phyloP scores from a whole-genome alignment of 2,113 vertebrate species.

The Bubo blakistoni region DNA sequence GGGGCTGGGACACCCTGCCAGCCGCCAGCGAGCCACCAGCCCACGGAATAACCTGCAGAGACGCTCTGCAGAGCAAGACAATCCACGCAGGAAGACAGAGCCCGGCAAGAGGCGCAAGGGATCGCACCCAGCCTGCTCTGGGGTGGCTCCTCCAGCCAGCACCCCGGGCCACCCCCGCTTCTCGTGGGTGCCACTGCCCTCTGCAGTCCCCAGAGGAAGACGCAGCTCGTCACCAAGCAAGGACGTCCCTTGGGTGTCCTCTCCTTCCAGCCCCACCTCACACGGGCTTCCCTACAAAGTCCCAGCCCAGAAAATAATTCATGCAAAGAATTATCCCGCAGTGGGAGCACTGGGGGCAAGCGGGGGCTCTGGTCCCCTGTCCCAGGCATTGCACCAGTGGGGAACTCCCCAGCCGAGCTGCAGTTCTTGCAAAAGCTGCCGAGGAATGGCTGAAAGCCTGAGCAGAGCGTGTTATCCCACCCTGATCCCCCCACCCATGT shows the following conservation, averaged over 20 bases:
- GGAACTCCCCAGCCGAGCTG: not conserved
- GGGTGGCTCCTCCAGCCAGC: not conserved
- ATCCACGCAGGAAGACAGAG: not conserved
- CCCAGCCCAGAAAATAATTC: not conserved
- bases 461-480: fast-evolving
- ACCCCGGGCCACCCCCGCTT: not conserved
- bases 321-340: fast-evolving
- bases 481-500: not conserved
- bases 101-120: not conserved
- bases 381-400: fast-evolving
- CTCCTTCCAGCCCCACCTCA: not conserved
- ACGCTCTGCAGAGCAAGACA: too few species aligned
- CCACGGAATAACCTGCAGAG: not conserved
- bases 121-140: not conserved
- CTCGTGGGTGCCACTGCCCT: slow-evolving; percentile 23
- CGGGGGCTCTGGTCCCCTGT: not conserved
- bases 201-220: slow-evolving; percentile 11
- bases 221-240: not conserved
- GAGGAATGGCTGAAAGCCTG: fast-evolving
- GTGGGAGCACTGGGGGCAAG: not conserved
- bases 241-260: fast-evolving
- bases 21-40: not conserved
- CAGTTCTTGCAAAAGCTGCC: not conserved
- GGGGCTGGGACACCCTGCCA: not conserved
- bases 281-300: fast-evolving